These are phyloP conservation scores for Rafetus swinhoei DNA, from an alignment of 2,113 vertebrate species.

Conservation along the genomic window DNA sequence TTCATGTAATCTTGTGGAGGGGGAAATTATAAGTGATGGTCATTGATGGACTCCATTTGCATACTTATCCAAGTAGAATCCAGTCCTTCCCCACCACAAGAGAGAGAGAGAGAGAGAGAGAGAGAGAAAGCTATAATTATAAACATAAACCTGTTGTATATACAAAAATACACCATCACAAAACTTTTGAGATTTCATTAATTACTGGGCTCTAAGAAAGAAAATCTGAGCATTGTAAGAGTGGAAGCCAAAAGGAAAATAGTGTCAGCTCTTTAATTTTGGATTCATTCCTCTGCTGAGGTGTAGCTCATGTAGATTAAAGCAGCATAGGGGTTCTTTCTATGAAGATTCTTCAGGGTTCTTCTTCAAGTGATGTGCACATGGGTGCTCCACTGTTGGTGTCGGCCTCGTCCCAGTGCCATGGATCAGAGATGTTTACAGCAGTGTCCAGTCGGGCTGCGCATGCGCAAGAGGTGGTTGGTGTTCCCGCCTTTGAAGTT, in stretches of 20 bases:
- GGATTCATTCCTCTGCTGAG: neutral
- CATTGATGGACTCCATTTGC: neutral
- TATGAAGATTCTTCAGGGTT: neutral
- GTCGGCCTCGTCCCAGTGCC: no score
- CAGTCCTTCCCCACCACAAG: neutral
- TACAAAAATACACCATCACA: neutral
- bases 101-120: no score
- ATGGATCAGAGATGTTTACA: no score
- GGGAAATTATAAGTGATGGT: neutral
- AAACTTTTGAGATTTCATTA: neutral
- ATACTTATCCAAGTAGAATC: neutral
- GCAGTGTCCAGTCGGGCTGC: no score
- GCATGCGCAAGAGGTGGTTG: no score
- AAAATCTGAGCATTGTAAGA: neutral
- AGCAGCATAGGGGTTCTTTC: neutral
- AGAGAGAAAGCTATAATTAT: neutral
- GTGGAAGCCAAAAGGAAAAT: neutral
- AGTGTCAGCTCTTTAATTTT: neutral
- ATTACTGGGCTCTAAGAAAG: no score
- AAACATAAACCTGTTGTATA: neutral
- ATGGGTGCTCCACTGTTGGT: no score
- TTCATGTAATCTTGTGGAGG: neutral
- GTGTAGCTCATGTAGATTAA: neutral
- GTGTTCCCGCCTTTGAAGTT: no score
- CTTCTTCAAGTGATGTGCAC: no score